Evolutionary conservation across 1,140 invertebrate species (phyloP), one percentile per base, ranked within the genome.

Genomic region (Samia ricini): DNA sequence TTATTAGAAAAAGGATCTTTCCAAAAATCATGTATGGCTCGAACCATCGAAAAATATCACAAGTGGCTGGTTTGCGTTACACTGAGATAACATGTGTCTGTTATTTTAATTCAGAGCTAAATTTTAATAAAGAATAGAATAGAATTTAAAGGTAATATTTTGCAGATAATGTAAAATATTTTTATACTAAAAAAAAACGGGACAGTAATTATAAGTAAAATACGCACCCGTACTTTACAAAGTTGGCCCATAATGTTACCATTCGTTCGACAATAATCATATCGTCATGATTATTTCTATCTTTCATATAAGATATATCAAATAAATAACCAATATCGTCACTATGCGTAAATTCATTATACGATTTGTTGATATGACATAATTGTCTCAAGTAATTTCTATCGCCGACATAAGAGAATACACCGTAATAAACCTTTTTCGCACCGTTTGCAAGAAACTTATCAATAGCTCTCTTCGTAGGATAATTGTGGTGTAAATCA

Each of bases 161-260:
- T n/a, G n/a, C n/a, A n/a, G n/a, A n/a, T n/a, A n/a, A n/a, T n/a
- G n/a, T n/a, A n/a, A n/a, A n/a, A n/a, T n/a, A n/a, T n/a, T n/a
- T n/a, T n/a, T n/a, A n/a, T n/a, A n/a, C n/a, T n/a, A n/a, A 42
- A 15, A 42, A 12, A 15, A 42, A 12, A 42, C 7, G 8, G 8
- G 15, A 42, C 12, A 42, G 1, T 4, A 42, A 15, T 12, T 42
- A 15, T 42, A 15, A 42, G n/a, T 42, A 1, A 42, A 42, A 42
- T 42, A 63, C 61, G 21, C 51, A 63, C 61, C 61, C 61, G 51
- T 63, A 58, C 51, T 63, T 63, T 7, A 58, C 61, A 36, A 84
- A 82, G 55, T 84, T 81, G 2, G 79, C 72, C 76, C 76, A 82
- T 36, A 82, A 19, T 1, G 56, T 72, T 12, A 78, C 81, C 15